Base-by-base conservation (phyloP, 1,140 invertebrate species). In the Bombus vancouverensis region DNA sequence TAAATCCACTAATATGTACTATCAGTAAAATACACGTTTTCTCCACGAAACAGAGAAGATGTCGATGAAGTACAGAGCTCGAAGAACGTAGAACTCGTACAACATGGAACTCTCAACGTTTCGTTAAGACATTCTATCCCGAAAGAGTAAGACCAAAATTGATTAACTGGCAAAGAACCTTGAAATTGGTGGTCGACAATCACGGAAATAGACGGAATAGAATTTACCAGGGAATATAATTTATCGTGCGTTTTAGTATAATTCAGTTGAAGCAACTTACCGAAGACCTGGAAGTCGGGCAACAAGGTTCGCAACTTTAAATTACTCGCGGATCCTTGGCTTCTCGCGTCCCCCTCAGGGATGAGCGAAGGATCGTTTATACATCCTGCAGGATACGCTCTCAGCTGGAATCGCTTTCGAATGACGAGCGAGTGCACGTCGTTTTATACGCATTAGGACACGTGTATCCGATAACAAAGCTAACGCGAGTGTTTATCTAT, bases 391-490 rank as follows among this genome's bases (percentile, higher is more conserved):
- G n/a, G 39, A 73, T 72, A 18, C 22, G 44, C 39, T 44, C 4
- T 1, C 74, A 6, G 12, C 37, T 4, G 65, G 39, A 80, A 80
- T 53, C 57, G 53, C 10, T 47, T 71, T 65, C 42, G 39, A 85
- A 73, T 65, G 83, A 80, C 83, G 42, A 39, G 68, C 28, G 1
- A 10, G 4, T 10, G 13, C 18, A 18, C 12, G 39, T 75, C 62
- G 73, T 86, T 86, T 86, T 71, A 76, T 86, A 59, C 47, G 42
- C 85, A 76, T 86, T 83, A 86, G 71, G 65, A 83, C 62, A 76
- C 80, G 62, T 53, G 81, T 76, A 71, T 70, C 72, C 65, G 72
- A 86, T 86, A 83, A 44, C 47, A 37, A 13, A 18, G 28, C 44
- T 62, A 84, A 85, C 37, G 83, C 42, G 28, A 32, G 42, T 68